These are phyloP conservation scores for Eidolon helvum DNA, from an alignment of 2,113 vertebrate species.

Conservation along the genomic window DNA sequence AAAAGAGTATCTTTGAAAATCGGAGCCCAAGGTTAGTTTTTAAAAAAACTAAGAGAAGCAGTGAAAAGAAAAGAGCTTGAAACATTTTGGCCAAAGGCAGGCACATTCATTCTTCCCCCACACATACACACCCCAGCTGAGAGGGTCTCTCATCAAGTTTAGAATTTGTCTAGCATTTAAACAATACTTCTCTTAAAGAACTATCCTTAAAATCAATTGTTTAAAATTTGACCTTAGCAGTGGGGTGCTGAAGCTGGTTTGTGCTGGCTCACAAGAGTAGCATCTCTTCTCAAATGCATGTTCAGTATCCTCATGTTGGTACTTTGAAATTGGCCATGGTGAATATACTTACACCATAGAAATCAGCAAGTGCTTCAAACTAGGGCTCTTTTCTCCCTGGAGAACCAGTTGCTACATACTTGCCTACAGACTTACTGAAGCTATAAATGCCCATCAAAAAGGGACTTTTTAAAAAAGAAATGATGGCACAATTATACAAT, in stretches of 20 bases:
- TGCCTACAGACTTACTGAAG: background rate
- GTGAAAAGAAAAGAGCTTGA: background rate
- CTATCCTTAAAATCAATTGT: background rate
- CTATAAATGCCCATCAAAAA: background rate
- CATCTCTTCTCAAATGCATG: background rate
- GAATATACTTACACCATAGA: background rate
- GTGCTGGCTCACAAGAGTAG: background rate
- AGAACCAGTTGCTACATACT: background rate
- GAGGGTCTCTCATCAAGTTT: background rate
- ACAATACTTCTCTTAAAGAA: background rate
- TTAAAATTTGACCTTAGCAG: background rate
- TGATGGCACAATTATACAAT: background rate
- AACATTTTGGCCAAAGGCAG: background rate
- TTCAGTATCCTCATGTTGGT: background rate
- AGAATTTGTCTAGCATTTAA: background rate
- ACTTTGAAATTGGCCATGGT: background rate
- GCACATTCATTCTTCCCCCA: background rate
- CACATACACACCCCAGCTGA: background rate
- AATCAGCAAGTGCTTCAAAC: background rate
- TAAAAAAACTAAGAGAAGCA: background rate
- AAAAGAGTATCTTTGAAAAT: slow-evolving; percentile 45
- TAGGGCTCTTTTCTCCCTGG: background rate
- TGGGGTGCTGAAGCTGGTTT: background rate
- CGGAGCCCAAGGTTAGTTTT: background rate
- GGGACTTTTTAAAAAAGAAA: background rate